These are phyloP conservation scores for Gambusia holbrooki DNA, from an alignment of 2,113 vertebrate genomes.

Conservation along the genomic window DNA sequence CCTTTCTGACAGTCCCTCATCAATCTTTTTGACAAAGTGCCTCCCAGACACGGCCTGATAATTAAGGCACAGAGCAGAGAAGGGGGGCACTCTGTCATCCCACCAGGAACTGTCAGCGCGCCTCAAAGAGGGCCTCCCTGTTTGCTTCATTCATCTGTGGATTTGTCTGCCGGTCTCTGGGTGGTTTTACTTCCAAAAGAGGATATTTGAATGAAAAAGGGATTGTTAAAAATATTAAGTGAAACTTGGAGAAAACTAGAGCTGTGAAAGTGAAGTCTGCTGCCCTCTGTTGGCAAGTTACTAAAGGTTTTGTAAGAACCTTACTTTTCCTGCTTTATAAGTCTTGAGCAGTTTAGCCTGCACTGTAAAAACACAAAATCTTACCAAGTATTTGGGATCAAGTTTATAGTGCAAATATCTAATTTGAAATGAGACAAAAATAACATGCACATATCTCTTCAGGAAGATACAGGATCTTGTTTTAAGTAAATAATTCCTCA, in stretches of 20 bases:
- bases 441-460: too few species aligned
- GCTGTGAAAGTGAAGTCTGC: slow-evolving; percentile 1
- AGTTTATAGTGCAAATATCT: too few species aligned
- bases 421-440: too few species aligned
- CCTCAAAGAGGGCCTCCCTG: slow-evolving; percentile 48
- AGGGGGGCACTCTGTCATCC: slow-evolving; percentile 73
- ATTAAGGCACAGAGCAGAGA: slow-evolving; percentile 74
- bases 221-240: slow-evolving; percentile 2
- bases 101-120: slow-evolving; percentile 54
- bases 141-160: slow-evolving; percentile 64
- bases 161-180: slow-evolving; percentile 41
- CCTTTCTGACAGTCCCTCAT: slow-evolving; percentile 69
- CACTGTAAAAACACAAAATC: too few species aligned
- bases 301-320: background rate
- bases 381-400: too few species aligned
- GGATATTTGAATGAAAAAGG: slow-evolving; percentile 14
- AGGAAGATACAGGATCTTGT: too few species aligned
- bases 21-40: slow-evolving; percentile 79
- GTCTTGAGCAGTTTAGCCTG: too few species aligned
- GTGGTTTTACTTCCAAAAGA: slow-evolving; percentile 25
- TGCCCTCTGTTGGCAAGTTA: background rate
- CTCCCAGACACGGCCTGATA: slow-evolving; percentile 74
- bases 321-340: background rate
- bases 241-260: background rate
- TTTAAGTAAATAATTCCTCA: too few species aligned